phyloP scores from a whole-genome alignment of 2,113 vertebrate species.

The Macquaria ambigua region DNA sequence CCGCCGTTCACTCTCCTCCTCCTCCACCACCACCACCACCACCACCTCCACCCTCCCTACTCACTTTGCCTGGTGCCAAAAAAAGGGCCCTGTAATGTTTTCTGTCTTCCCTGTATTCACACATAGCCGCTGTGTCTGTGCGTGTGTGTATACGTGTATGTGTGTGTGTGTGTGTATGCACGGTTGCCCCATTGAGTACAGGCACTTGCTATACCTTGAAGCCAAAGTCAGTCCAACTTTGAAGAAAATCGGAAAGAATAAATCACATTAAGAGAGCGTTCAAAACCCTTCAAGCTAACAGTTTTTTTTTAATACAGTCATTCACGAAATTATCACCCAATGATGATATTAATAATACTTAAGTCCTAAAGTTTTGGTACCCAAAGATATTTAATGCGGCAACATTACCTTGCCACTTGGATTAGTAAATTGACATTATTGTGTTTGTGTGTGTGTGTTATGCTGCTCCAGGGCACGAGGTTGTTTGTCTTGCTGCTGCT shows the following conservation, averaged over 20 bases:
- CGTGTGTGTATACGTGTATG: conserved; percentile 15
- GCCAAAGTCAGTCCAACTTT: conserved; percentile 49
- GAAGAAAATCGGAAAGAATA: conserved; percentile 36
- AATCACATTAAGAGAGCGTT: conserved; percentile 35
- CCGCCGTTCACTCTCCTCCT: conserved; percentile 84
- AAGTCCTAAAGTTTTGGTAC: not conserved
- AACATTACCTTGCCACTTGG: not conserved
- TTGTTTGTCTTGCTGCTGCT: conserved; percentile 7
- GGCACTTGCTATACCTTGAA: conserved; percentile 42
- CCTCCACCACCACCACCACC: conserved; percentile 74
- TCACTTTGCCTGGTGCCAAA: conserved; percentile 92
- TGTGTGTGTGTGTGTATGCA: conserved; percentile 36
- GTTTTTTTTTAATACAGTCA: conserved; percentile 17
- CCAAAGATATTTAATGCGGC: not conserved
- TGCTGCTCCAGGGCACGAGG: not conserved
- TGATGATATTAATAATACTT: conserved; percentile 5
- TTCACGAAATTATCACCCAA: conserved; percentile 12
- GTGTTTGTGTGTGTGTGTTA: not conserved
- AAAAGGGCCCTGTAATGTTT: conserved; percentile 90
- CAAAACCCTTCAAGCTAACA: conserved; percentile 16
- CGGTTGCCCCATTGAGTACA: conserved; percentile 32
- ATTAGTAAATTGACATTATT: conserved; percentile 6
- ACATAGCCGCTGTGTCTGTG: conserved; percentile 43
- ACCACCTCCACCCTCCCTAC: conserved; percentile 84
- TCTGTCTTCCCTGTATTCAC: conserved; percentile 86